Evolutionary conservation across 35 echinoderm and acorn worm species (phyloP).

Genomic region (Apostichopus japonicus): DNA sequence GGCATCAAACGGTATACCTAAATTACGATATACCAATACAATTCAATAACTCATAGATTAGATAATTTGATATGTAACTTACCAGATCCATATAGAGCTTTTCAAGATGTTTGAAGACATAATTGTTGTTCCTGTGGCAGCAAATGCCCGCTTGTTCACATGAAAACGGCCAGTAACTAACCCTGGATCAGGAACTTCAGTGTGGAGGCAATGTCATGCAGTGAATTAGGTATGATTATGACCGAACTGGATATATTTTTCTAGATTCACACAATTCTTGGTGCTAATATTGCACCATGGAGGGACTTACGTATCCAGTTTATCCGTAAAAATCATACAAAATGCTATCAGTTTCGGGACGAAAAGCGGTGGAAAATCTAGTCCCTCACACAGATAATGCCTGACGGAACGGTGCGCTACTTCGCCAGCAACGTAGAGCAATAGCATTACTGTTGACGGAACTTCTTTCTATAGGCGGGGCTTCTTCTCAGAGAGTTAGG

Average conservation of each 20-base stretch:
- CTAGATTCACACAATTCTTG: background rate
- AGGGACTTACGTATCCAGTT: conserved; percentile 47
- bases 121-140: background rate
- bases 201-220: background rate
- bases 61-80: background rate
- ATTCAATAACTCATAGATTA: background rate
- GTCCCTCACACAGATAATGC: conserved; percentile 40
- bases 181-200: background rate
- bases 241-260: background rate
- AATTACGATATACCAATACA: too few relatives aligned
- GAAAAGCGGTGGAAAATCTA: conserved; percentile 41
- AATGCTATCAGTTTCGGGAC: conserved; percentile 6
- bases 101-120: conserved; percentile 9
- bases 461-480: conserved; percentile 22
- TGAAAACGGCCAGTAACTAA: background rate
- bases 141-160: background rate
- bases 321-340: conserved; percentile 1
- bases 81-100: conserved; percentile 41
- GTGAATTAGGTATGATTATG: background rate
- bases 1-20: too few relatives aligned
- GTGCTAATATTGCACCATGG: background rate
- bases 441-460: background rate
- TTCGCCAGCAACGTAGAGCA: background rate
- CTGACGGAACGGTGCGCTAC: background rate
- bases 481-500: background rate